Evolutionary conservation across 2,113 vertebrate species (phyloP), one percentile per base, ranked within the genome.

Genomic region (Ceyx margarethae): DNA sequence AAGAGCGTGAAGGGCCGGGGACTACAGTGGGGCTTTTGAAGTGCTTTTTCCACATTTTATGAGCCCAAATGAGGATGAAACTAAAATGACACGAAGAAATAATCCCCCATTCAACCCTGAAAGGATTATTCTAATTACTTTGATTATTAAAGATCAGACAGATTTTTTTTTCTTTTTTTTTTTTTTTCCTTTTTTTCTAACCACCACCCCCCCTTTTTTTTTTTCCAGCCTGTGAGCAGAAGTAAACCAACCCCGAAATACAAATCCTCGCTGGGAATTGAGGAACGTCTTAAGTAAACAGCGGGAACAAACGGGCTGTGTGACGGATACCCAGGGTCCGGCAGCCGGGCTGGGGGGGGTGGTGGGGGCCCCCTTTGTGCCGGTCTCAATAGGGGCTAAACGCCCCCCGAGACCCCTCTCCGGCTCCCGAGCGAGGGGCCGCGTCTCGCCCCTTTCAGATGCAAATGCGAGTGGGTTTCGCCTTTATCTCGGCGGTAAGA

Each of bases 211-310:
- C 51, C 28, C 20, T 46, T 53, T 69, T 66, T 54, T 71, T 25
- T 25, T 15, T 28, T 35, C 81, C 94, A 79, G 50, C 43, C 43
- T 61, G 35, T 25, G 48, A 61, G 75, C 97, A 84, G 93, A 95
- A 95, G 78, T 90, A 94, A 97, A 88, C 97, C 98, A 92, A 95
- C 91, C 96, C 97, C 95, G 91, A 96, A 97, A 94, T 60, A 95
- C 98, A 97, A 97, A 98, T 98, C 97, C 97, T 94, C 94, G 89
- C 95, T 97, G 97, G 97, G 96, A 96, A 94, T 95, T 96, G 94
- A 97, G 95, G 97, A 96, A 96, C 95, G 96, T 92, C 97, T 98
- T 98, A 97, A 98, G 97, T 98, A 98, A 98, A 98, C 97, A 98
- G 97, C 96, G 79, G 97, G 98, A 98, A 98, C 97, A 98, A 98